Percentiles rank a stretch among this genome's conserved stretches.
phyloP scores from a whole-genome alignment of 2,113 vertebrate species.

The Ophiodon elongatus region DNA sequence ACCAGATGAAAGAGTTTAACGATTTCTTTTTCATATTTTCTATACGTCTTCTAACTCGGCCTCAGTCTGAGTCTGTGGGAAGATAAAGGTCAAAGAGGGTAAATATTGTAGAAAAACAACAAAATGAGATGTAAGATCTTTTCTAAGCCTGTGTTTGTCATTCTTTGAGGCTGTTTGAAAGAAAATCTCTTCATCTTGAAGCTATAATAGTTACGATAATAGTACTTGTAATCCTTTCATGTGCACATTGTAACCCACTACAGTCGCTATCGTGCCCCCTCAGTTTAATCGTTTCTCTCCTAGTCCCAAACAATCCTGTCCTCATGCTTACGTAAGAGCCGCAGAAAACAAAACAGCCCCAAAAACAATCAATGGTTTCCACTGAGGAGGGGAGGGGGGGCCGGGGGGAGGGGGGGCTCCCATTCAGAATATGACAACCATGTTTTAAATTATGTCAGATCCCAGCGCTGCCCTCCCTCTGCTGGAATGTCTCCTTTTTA shows the following conservation, averaged over 20 bases:
- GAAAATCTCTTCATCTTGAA: background rate
- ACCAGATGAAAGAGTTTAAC: background rate
- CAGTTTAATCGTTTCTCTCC: conserved; percentile 16
- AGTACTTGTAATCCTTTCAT: conserved; percentile 11
- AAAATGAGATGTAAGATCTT: background rate
- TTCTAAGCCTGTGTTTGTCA: background rate
- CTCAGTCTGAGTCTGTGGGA: background rate
- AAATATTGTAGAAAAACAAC: background rate
- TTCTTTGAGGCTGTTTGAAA: background rate
- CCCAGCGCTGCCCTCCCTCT: conserved; percentile 30
- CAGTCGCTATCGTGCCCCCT: background rate
- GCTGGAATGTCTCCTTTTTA: conserved; percentile 69
- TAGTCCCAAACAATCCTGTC: conserved; percentile 18
- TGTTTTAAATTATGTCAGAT: conserved; percentile 77
- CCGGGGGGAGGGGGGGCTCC: background rate
- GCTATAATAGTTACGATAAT: background rate
- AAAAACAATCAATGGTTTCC: conserved; percentile 43
- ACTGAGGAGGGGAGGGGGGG: background rate
- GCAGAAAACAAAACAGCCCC: conserved; percentile 34
- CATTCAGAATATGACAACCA: conserved; percentile 71
- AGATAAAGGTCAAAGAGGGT: background rate
- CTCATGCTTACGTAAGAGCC: conserved; percentile 32
- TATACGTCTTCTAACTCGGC: background rate
- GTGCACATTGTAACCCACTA: conserved; percentile 19
- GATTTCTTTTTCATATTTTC: background rate